phyloP scores from a whole-genome alignment of 2,797 vertebrate species.

The Crocidura indochinensis region DNA sequence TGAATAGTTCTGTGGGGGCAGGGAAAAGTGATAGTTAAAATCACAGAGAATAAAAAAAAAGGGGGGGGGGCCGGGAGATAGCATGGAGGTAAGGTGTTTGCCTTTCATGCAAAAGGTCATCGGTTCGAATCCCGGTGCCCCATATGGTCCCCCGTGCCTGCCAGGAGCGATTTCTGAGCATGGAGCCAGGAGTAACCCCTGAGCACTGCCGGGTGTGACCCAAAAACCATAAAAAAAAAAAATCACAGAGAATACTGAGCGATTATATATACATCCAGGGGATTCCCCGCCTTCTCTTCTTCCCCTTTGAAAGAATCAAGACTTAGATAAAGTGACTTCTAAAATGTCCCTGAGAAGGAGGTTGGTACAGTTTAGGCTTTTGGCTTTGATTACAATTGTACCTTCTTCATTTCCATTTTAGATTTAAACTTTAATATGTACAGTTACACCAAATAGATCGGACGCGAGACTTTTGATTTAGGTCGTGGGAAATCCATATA shows the following conservation, averaged over 20 bases:
- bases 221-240: too few species aligned
- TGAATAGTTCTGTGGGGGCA: neutral
- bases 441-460: neutral
- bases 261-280: too few species aligned
- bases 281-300: too few species aligned
- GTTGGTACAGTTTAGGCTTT: neutral
- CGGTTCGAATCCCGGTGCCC: too few species aligned
- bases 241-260: neutral
- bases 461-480: neutral
- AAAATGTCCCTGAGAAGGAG: neutral
- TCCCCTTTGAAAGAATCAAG: neutral
- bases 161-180: too few species aligned
- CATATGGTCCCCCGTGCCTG: too few species aligned
- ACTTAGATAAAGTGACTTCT: neutral
- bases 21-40: neutral
- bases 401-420: conserved; percentile 13
- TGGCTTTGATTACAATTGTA: neutral
- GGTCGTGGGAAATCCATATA: neutral
- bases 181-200: too few species aligned
- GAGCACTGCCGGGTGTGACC: too few species aligned
- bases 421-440: conserved; percentile 3
- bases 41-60: neutral
- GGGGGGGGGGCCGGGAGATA: too few species aligned
- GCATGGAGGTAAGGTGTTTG: too few species aligned
- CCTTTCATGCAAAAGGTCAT: too few species aligned